Evolutionary conservation across 2,888 invertebrate species (phyloP), one percentile per base, ranked within the genome.

Genomic region (Lasiommata megera): DNA sequence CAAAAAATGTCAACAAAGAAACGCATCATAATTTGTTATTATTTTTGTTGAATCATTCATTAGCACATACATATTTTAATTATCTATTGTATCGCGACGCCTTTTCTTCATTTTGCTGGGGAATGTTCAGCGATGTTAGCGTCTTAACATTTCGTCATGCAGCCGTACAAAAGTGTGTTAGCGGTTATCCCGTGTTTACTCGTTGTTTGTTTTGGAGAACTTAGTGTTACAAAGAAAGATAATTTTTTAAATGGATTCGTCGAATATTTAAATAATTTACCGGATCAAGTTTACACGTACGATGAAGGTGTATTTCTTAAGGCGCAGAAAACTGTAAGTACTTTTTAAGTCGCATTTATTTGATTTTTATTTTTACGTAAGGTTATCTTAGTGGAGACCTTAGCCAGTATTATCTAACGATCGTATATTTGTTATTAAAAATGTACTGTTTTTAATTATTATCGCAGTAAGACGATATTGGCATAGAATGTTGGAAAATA

Each of bases 291-390:
- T 43, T 89, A 86, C 70, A 74, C 73, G 37, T 92, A 90, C 67
- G 84, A 88, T 63, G 90, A 88, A 62, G 88, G 84, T 60, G 74
- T 77, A 57, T 68, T 92, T 43, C 62, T 85, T 69, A 83, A 74
- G 77, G 82, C 86, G 72, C 83, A 84, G 61, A 80, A 84, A 73
- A 79, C 79, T 67, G 92, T 92, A 76, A 84, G 88, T 79, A 66
- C 54, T 41, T 29, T 14, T 50, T 9, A n/a, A 8, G 11, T 40
- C 46, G 16, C 36, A 57, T 61, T 53, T 47, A 46, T 17, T 34
- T 47, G n/a, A 23, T 23, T 57, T 59, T 51, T 51, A 53, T 57
- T 62, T 58, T 61, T 60, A 38, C 17, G 46, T 47, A 63, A 60
- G 70, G 69, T 70, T 70, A 70, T 70, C 64, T 47, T 50, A 28